Conservation (phyloP, 2,797 vertebrate species). For the Acipenser ruthenus region DNA sequence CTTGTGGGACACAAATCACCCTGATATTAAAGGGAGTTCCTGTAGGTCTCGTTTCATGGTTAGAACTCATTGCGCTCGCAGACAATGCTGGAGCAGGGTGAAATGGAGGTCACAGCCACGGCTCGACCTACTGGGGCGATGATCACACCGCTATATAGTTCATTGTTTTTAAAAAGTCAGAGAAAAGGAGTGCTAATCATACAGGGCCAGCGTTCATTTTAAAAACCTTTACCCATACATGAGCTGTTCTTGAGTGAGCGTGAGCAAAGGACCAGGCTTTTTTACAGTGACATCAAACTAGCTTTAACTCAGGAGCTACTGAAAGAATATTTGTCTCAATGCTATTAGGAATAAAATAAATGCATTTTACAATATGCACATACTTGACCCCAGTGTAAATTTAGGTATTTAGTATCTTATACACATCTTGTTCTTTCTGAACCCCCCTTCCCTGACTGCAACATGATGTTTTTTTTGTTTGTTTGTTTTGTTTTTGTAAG, state of each 20-base stretch:
- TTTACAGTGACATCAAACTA: too few species aligned
- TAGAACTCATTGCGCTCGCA: slow-evolving; percentile 50
- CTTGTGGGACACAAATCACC: slow-evolving; percentile 38
- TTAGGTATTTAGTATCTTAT: slow-evolving; percentile 57
- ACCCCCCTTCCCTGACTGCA: too few species aligned
- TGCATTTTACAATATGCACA: too few species aligned
- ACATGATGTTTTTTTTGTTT: too few species aligned
- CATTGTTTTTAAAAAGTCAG: neutral
- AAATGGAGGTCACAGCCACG: slow-evolving; percentile 54
- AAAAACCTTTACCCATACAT: neutral
- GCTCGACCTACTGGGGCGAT: slow-evolving; percentile 2
- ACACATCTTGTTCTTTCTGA: slow-evolving; percentile 45
- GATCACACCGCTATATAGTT: neutral
- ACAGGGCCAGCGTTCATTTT: neutral
- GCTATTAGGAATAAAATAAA: too few species aligned
- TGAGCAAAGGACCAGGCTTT: too few species aligned
- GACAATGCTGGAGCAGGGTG: slow-evolving; percentile 51
- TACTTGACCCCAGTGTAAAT: slow-evolving; percentile 5
- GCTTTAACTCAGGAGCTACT: too few species aligned
- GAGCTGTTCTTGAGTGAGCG: too few species aligned
- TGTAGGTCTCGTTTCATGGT: slow-evolving; percentile 29
- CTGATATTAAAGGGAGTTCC: slow-evolving; percentile 22
- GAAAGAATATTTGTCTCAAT: too few species aligned
- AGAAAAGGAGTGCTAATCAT: too few species aligned
- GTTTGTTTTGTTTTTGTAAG: too few species aligned